phyloP scores from a whole-genome alignment of 2,888 invertebrate genomes.

The Meteorus cinctellus region DNA sequence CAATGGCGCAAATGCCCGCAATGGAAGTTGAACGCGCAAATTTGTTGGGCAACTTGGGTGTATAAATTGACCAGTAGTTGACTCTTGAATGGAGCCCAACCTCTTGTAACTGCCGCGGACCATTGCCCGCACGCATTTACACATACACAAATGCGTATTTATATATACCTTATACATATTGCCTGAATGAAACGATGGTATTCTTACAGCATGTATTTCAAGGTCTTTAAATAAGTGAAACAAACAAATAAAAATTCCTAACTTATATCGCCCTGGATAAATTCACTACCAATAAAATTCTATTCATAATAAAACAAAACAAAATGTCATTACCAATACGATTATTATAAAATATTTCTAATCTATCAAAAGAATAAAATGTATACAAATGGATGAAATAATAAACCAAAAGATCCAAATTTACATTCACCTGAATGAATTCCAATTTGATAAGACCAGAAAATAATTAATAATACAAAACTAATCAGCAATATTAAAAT shows the following conservation, averaged over 20 bases:
- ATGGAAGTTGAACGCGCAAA: slow-evolving; percentile 25
- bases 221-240: neutral
- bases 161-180: neutral
- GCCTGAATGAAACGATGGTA: neutral
- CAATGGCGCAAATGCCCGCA: slow-evolving; percentile 26
- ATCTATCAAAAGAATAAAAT: too few species aligned
- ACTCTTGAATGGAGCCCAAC: slow-evolving; percentile 36
- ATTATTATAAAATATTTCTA: too few species aligned
- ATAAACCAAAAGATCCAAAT: too few species aligned
- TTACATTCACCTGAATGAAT: too few species aligned
- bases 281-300: too few species aligned
- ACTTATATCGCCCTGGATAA: neutral
- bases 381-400: too few species aligned
- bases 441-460: too few species aligned
- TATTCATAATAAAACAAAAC: too few species aligned
- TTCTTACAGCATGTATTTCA: neutral
- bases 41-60: slow-evolving; percentile 31
- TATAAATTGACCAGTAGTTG: slow-evolving; percentile 33
- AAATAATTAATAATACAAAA: too few species aligned
- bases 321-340: too few species aligned
- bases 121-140: slow-evolving; percentile 5
- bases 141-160: neutral
- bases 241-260: too few species aligned
- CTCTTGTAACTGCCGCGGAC: slow-evolving; percentile 31
- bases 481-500: too few species aligned